Conservation (phyloP, 2,113 vertebrate genomes). For the Thalassoma bifasciatum region DNA sequence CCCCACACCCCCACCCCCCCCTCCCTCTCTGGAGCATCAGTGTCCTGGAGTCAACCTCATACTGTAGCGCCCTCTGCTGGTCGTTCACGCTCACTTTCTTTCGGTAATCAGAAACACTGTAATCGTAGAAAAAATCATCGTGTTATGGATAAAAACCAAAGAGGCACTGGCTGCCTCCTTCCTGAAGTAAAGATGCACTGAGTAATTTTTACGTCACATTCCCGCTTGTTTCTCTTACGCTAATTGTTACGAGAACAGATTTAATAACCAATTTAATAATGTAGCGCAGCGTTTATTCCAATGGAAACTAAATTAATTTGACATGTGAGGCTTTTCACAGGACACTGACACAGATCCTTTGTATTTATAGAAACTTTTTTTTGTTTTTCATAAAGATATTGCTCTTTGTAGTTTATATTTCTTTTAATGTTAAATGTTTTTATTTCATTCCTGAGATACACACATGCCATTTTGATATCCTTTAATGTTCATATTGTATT, state of each 20-base stretch:
- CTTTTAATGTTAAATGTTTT: conserved; percentile 65
- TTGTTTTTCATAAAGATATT: conserved; percentile 37
- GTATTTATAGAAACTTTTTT: conserved; percentile 74
- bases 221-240: conserved; percentile 25
- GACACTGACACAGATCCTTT: conserved; percentile 67
- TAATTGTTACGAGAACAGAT: conserved; percentile 6
- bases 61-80: conserved; percentile 49
- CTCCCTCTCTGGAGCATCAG: conserved; percentile 53
- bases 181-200: conserved; percentile 77
- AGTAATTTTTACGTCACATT: conserved; percentile 51
- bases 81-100: conserved; percentile 37
- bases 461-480: conserved; percentile 66
- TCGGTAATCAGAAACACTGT: conserved; percentile 68
- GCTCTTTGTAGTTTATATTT: conserved; percentile 48
- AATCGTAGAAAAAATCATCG: conserved; percentile 9
- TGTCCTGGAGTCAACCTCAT: conserved; percentile 73
- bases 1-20: not conserved
- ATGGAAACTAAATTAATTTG: conserved; percentile 41
- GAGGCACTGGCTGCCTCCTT: conserved; percentile 62
- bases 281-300: conserved; percentile 35
- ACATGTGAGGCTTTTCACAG: conserved; percentile 67
- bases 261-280: conserved; percentile 10
- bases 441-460: conserved; percentile 62
- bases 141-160: not conserved
- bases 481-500: conserved; percentile 54